Base-by-base conservation (phyloP, 2,797 vertebrate species). In the Melanotaenia trifasciata region DNA sequence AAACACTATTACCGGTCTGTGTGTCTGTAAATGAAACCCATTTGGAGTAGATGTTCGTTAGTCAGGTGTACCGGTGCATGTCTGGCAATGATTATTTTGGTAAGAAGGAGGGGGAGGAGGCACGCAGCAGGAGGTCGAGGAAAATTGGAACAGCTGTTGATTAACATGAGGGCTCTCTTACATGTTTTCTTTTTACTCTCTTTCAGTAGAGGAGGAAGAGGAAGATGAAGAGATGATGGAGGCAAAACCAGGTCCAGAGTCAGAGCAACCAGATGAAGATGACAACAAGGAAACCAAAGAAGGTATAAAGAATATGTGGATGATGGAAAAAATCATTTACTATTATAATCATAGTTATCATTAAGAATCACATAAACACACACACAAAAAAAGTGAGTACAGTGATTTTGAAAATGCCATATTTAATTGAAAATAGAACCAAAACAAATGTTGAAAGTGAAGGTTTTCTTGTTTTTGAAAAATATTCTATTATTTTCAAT, bases 151-250 rank as follows among this genome's bases (percentile, higher is more conserved):
- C 91, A 92, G 92, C 89, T 93, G 90, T 90, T 90, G 83, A 90
- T 92, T 90, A 92, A 91, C 88, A 91, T 87, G 79, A 85, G 72
- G 67, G 59, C 80, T 82, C 79, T 88, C 58, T 83, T 18, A 2
- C 56, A 18, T 3, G 16, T 56, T 58, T 63, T 53, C 35, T 65
- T 67, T n/a, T 66, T 40, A 11, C 51, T 36, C 59, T 86, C 38
- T 94, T 20, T 53, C 77, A 92, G 91, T 90, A 93, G 87, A 90
- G 95, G 97, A 97, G 83, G 97, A 98, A 90, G 96, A 98, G 82
- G 97, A 98, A 64, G 97, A 98, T 58, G 97, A 98, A 85, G 96
- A 97, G 91, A 94, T 96, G 90, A 93, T 96, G 64, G 97, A 97
- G 78, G 89, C 90, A 3, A 98, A 98, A 94, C 92, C 88, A 58